Conservation (phyloP, 2,888 invertebrate genomes). For the Bombylius discolor region DNA sequence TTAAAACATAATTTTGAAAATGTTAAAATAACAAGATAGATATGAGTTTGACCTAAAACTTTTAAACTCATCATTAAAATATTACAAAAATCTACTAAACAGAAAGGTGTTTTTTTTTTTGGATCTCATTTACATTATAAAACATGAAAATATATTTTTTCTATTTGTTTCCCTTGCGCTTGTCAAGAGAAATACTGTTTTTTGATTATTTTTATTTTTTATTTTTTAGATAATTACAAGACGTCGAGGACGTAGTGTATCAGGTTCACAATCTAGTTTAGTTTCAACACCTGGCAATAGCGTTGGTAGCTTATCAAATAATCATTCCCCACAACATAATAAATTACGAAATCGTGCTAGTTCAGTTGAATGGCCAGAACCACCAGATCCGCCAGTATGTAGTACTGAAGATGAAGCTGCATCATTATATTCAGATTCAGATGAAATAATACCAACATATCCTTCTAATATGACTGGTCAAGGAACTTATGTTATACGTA, state of each 20-base stretch:
- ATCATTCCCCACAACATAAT: constrained; percentile 11
- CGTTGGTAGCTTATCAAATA: constrained; percentile 11
- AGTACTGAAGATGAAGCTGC: constrained; percentile 53
- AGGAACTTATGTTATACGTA: constrained; percentile 71
- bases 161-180: no score
- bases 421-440: constrained; percentile 53
- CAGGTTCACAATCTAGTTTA: constrained; percentile 51
- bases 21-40: no score
- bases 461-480: constrained; percentile 40
- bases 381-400: constrained; percentile 49
- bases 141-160: no score
- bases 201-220: no score
- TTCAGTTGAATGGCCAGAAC: constrained; percentile 52
- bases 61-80: no score
- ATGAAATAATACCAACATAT: constrained; percentile 23
- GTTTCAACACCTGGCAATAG: constrained; percentile 49
- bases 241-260: constrained; percentile 43
- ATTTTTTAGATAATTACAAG: constrained; percentile 43
- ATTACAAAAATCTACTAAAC: no score
- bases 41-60: no score
- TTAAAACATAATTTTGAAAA: no score
- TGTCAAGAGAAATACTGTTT: no score
- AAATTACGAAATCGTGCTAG: constrained; percentile 10
- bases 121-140: no score
- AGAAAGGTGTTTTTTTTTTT: no score